Percentiles rank a stretch among this genome's conserved stretches.
Conservation (phyloP, 2,888 invertebrate genomes). For the Teleogryllus oceanicus region DNA sequence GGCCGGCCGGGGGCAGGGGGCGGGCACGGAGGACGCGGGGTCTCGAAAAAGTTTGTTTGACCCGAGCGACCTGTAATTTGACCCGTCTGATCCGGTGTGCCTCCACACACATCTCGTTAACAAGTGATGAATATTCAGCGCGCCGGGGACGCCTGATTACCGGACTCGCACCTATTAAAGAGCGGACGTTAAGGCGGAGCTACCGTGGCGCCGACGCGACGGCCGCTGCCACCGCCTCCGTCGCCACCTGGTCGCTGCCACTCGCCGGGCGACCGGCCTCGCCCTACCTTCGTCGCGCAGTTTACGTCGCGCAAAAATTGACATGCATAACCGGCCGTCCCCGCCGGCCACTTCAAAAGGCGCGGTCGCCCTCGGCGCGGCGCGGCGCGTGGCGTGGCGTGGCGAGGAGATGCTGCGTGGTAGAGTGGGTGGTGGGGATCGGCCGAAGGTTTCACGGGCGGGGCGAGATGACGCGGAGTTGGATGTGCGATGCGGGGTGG, state of each 20-base stretch:
- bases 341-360: conserved; percentile 7
- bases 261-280: background rate
- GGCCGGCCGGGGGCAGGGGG: background rate
- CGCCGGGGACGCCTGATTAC: background rate
- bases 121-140: conserved; percentile 19
- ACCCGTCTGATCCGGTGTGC: background rate
- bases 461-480: no score
- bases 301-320: conserved; percentile 11
- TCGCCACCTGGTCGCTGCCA: no score
- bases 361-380: background rate
- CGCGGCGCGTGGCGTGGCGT: background rate
- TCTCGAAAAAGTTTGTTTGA: background rate
- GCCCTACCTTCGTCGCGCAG: background rate
- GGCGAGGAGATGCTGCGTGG: background rate
- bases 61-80: conserved; percentile 8
- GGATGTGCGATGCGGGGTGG: no score
- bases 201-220: background rate
- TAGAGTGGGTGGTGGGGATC: background rate
- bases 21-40: background rate
- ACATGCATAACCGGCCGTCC: background rate
- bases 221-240: background rate
- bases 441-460: no score
- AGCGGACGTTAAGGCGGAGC: conserved; percentile 4
- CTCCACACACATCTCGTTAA: background rate
- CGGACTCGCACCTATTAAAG: background rate